Evolutionary conservation across 1,140 invertebrate genomes (phyloP).

Genomic region (Thaumetopoea pityocampa): DNA sequence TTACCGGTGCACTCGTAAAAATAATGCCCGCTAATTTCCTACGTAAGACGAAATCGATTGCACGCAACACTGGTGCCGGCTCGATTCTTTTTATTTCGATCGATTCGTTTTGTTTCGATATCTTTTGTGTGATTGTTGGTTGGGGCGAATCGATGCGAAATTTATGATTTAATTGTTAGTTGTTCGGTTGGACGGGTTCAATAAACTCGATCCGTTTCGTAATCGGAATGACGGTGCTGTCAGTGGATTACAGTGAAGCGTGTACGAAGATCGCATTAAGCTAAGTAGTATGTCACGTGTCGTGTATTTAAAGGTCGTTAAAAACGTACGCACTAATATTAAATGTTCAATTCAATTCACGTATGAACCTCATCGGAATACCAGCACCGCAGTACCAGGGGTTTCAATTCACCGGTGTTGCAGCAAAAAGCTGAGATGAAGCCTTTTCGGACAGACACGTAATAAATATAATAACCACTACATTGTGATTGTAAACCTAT

Average conservation of each 20-base stretch:
- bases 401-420: too few species aligned
- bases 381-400: too few species aligned
- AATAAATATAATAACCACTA: too few species aligned
- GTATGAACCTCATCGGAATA: too few species aligned
- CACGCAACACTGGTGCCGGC: conserved; percentile 43
- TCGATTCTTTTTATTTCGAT: conserved; percentile 37
- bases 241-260: conserved; percentile 1
- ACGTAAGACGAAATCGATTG: conserved; percentile 42
- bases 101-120: conserved; percentile 62
- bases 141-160: conserved; percentile 55
- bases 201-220: conserved; percentile 32
- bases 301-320: too few species aligned
- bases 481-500: too few species aligned
- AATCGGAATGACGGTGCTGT: conserved; percentile 12
- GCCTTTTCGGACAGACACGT: too few species aligned
- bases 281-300: conserved; percentile 5
- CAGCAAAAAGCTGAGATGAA: too few species aligned
- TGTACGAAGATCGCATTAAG: conserved; percentile 8
- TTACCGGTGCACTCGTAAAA: conserved; percentile 22
- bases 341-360: too few species aligned
- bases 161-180: conserved; percentile 70
- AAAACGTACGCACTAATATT: too few species aligned
- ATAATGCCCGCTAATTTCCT: conserved; percentile 41
- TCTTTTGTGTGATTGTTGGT: conserved; percentile 69
- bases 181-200: conserved; percentile 44